Conservation (phyloP, 2,797 vertebrate species). For the Gadopsis bispinosus region DNA sequence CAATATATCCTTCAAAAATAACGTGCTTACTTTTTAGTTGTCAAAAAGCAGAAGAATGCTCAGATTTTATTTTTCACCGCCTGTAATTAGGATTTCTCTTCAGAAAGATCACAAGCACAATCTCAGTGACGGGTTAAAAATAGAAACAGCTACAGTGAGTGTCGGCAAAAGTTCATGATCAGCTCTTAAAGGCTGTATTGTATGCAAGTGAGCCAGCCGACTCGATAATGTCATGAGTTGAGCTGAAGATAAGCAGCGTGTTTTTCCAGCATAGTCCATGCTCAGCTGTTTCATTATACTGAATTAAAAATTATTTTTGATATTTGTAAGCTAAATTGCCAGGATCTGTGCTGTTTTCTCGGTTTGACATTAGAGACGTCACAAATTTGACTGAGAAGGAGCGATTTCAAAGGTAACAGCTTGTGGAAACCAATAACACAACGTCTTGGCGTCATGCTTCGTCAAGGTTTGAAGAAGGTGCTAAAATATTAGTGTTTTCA, state of each 20-base stretch:
- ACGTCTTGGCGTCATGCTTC: background rate
- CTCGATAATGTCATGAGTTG: slow-evolving; percentile 56
- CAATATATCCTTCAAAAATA: slow-evolving; percentile 13
- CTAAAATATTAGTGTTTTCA: slow-evolving; percentile 12
- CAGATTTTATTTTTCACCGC: background rate
- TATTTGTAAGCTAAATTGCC: slow-evolving; percentile 15
- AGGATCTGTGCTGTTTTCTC: slow-evolving; percentile 18
- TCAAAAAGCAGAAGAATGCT: background rate
- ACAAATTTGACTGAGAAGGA: slow-evolving; percentile 3
- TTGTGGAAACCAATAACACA: slow-evolving; percentile 12
- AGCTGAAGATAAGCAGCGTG: slow-evolving; percentile 54
- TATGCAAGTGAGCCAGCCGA: slow-evolving; percentile 43
- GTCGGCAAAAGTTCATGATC: slow-evolving; percentile 54
- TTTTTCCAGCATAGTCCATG: slow-evolving; percentile 31
- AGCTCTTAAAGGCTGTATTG: slow-evolving; percentile 45
- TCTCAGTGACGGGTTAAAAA: slow-evolving; percentile 9
- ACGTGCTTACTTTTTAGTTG: background rate
- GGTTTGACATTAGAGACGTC: slow-evolving; percentile 23
- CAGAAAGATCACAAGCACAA: background rate
- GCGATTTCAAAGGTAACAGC: slow-evolving; percentile 16
- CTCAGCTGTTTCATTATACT: slow-evolving; percentile 57
- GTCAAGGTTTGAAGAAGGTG: background rate
- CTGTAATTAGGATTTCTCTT: slow-evolving; percentile 28
- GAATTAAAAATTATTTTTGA: slow-evolving; percentile 43
- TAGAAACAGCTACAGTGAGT: slow-evolving; percentile 21